phyloP scores from a whole-genome alignment of 1,140 invertebrate genomes.

The Ganaspis sp. region DNA sequence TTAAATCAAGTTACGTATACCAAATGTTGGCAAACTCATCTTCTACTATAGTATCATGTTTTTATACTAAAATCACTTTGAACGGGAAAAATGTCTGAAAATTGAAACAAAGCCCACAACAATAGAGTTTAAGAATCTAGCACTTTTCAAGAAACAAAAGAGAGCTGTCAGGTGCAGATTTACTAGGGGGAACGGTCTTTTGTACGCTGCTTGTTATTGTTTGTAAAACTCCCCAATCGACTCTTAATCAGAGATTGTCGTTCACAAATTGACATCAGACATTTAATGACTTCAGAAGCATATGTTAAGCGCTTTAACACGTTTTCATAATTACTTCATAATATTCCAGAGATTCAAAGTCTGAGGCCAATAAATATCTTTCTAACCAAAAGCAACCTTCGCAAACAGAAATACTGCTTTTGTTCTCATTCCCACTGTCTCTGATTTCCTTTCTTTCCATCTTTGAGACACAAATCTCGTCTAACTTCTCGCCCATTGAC shows the following conservation, averaged over 20 bases:
- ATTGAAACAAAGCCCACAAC: neutral
- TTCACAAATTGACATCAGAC: no score
- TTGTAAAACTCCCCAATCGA: neutral
- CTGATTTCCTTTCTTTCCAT: conserved; percentile 23
- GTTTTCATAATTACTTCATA: no score
- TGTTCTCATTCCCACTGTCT: neutral
- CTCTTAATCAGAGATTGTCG: neutral
- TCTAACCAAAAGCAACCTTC: neutral
- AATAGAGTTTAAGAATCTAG: neutral
- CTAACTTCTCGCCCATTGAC: conserved; percentile 32
- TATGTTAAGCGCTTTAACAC: no score
- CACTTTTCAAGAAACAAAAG: neutral
- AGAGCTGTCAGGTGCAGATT: neutral
- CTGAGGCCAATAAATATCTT: neutral
- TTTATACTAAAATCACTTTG: no score
- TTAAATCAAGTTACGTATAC: neutral
- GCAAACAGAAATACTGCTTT: neutral
- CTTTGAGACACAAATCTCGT: neutral
- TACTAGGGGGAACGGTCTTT: neutral
- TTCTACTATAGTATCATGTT: no score
- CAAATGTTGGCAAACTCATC: neutral
- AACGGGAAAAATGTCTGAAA: neutral
- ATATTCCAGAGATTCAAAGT: neutral
- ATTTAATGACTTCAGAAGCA: no score
- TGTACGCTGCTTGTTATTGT: neutral